Evolutionary conservation across 2,113 vertebrate genomes (phyloP).

Genomic region (Thinocorus orbignyianus): DNA sequence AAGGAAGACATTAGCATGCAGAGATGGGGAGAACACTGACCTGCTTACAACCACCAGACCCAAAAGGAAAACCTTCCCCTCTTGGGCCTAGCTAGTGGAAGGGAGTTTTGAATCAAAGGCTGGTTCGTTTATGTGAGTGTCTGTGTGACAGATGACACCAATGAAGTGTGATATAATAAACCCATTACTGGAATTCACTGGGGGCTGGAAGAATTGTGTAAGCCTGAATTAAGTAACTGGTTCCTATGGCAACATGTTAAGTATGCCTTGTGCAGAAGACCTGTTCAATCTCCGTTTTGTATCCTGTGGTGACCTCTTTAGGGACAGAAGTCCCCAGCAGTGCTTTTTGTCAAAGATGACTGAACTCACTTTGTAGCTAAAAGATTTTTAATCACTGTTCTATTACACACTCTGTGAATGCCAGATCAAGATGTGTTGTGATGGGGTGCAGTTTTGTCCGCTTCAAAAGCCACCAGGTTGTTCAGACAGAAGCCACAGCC

Average conservation of each 20-base stretch:
- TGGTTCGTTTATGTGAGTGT: conserved; percentile 42
- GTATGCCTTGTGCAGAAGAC: conserved; percentile 52
- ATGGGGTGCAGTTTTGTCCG: background rate
- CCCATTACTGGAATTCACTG: conserved; percentile 70
- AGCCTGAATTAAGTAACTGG: conserved; percentile 64
- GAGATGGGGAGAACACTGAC: background rate
- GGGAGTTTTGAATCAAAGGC: conserved; percentile 28
- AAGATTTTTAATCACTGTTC: conserved; percentile 4
- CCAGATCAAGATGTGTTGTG: background rate
- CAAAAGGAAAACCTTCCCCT: background rate
- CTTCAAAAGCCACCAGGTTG: background rate
- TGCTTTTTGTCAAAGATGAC: conserved; percentile 37
- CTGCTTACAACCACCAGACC: background rate
- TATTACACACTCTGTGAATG: background rate
- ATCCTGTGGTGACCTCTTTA: conserved; percentile 59
- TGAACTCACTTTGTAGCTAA: background rate
- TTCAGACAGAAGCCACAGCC: background rate
- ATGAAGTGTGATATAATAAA: conserved; percentile 69
- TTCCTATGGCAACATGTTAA: conserved; percentile 65
- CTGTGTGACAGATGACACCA: conserved; percentile 70
- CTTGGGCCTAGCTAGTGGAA: background rate
- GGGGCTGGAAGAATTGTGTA: conserved; percentile 56
- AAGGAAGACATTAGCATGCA: conserved; percentile 19
- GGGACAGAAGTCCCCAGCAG: conserved; percentile 44
- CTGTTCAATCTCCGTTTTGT: conserved; percentile 19